Conservation (phyloP, 2,113 vertebrate species). For the Oncorhynchus masou region DNA sequence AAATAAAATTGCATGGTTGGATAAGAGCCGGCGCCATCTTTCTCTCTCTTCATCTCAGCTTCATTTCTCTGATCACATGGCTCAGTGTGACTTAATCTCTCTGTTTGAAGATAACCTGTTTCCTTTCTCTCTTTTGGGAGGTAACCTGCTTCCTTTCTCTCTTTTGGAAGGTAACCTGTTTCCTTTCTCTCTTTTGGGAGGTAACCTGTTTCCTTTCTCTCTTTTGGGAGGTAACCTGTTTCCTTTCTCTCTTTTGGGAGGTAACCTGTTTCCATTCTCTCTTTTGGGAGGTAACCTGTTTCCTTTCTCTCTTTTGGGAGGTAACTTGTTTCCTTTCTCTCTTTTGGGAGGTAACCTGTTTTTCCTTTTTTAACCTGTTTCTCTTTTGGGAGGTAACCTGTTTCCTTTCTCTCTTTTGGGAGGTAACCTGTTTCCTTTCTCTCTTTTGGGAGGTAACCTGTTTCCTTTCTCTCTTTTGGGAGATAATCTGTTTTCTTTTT, state of each 20-base stretch:
- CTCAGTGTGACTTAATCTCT: constrained; percentile 24
- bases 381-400: constrained; percentile 7
- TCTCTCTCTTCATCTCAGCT: constrained; percentile 1
- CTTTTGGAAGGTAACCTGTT: constrained; percentile 34
- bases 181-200: constrained; percentile 2
- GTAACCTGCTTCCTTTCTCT: background rate
- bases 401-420: constrained; percentile 4
- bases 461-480: constrained; percentile 3
- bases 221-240: constrained; percentile 2
- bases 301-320: background rate
- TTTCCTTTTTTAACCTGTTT: no score
- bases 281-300: constrained; percentile 29
- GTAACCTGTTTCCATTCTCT: constrained; percentile 25
- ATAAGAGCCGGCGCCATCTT: no score
- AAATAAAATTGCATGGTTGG: no score
- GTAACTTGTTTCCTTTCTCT: background rate
- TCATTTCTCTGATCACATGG: constrained; percentile 41
- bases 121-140: background rate
- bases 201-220: constrained; percentile 23
- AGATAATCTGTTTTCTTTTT: background rate
- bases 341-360: background rate
- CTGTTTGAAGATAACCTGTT: constrained; percentile 30
- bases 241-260: constrained; percentile 5
- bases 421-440: constrained; percentile 21
- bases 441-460: constrained; percentile 1